Conservation (phyloP, 2,113 vertebrate genomes). For the Muntiacus muntjak region DNA sequence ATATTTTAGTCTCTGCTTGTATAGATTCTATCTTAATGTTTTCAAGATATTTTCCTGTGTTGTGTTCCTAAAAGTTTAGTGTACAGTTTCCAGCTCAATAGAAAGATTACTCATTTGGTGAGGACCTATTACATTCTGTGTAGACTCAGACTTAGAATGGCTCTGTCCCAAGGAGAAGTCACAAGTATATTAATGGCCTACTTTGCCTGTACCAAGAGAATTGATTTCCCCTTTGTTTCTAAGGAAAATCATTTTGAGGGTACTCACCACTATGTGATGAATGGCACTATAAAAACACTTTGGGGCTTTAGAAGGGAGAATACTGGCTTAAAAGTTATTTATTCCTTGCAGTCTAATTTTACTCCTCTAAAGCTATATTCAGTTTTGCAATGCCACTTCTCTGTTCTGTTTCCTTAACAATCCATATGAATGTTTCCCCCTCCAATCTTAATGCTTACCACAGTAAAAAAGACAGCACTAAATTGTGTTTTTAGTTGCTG, state of each 20-base stretch:
- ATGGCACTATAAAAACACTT: constrained; percentile 29
- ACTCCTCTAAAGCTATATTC: neutral
- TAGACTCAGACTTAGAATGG: constrained; percentile 18
- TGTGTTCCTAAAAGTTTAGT: neutral
- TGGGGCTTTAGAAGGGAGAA: neutral
- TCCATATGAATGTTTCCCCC: neutral
- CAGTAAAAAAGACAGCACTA: neutral
- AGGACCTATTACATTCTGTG: neutral
- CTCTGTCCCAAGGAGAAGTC: constrained; percentile 4
- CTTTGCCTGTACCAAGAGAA: constrained; percentile 38
- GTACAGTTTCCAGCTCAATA: neutral
- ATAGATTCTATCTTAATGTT: neutral
- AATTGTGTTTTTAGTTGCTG: neutral
- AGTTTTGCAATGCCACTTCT: neutral
- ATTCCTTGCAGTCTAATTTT: neutral
- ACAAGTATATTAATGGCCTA: constrained; percentile 26
- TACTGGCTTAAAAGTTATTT: constrained; percentile 1
- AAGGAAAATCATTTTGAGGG: constrained; percentile 60
- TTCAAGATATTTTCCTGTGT: constrained; percentile 26
- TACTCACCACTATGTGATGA: neutral
- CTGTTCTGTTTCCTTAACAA: neutral
- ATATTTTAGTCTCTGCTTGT: neutral
- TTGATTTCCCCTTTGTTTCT: constrained; percentile 60
- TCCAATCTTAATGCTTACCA: neutral
- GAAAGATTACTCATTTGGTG: neutral